Evolutionary conservation across 2,797 vertebrate species (phyloP), one percentile per base, ranked within the genome.

Genomic region (Momotus momota): DNA sequence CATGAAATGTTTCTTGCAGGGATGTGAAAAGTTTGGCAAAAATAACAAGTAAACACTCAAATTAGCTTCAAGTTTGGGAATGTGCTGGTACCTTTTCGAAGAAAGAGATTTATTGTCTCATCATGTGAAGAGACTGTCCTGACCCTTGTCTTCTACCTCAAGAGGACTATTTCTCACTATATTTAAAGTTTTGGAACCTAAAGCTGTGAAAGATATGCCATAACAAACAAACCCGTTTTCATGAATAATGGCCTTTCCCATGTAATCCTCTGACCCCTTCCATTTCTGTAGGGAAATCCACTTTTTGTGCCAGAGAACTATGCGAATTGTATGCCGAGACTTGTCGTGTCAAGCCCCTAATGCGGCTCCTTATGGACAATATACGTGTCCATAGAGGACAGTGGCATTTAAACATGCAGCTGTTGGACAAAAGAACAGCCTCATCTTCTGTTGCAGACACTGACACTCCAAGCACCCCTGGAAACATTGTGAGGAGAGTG

Each of bases 231-330:
- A 83, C 10, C 13, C 1, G 0, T 83, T 94, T 94, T 84, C 2
- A 8, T 80, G 90, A 96, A 75, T 72, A 91, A 41, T 60, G 58
- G 43, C 58, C 89, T 94, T 94, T 96, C 73, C 73, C 55, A 61
- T 86, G 77, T 88, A 94, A 62, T 90, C 48, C 26, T 93, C 66
- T 94, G 87, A 94, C 84, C 73, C 5, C 33, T 93, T 91, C 18
- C 15, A 19, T 93, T 81, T 95, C 84, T 3, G 0, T 11, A 72
- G 70, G 80, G 72, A 91, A 52, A 86, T 55, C 22, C 65, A 88
- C 27, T 69, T 93, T 91, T 90, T 94, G 69, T 88, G 65, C 26
- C 40, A 82, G 90, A 94, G 93, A 91, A 23, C 41, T 79, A 84
- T 91, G 85, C 77, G 94, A 73, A 96, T 88, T 43, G 20, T 45